Evolutionary conservation across 1,140 invertebrate genomes (phyloP).

Genomic region (Saccostrea echinata): DNA sequence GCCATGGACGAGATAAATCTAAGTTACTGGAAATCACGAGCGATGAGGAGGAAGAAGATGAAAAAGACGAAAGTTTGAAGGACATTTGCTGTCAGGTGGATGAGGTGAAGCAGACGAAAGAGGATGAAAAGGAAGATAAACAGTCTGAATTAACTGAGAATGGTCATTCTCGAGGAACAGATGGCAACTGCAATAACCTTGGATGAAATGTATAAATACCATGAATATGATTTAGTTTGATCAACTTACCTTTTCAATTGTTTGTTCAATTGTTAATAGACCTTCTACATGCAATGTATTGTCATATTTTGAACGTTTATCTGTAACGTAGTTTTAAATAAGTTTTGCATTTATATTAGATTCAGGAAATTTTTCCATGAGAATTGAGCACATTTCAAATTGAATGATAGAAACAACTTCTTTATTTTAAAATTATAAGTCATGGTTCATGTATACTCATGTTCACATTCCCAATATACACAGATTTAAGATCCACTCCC

Average conservation of each 20-base stretch:
- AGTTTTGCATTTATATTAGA: too few species aligned
- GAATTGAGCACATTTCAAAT: too few species aligned
- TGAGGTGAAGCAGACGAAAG: neutral
- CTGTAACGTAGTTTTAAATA: too few species aligned
- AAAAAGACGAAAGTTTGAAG: conserved; percentile 19
- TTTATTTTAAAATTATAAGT: too few species aligned
- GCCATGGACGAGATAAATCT: conserved; percentile 62
- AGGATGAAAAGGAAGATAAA: conserved; percentile 7
- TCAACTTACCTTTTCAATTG: too few species aligned
- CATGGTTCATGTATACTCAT: too few species aligned
- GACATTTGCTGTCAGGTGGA: neutral
- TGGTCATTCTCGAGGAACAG: conserved; percentile 9
- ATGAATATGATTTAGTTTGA: neutral
- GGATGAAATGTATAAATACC: conserved; percentile 2
- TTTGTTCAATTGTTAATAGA: neutral
- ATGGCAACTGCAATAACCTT: conserved; percentile 46
- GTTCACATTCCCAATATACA: too few species aligned
- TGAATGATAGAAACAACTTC: too few species aligned
- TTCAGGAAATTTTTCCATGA: too few species aligned
- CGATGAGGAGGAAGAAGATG: conserved; percentile 10
- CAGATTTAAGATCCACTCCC: neutral
- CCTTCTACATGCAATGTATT: too few species aligned
- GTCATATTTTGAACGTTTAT: too few species aligned
- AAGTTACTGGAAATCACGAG: conserved; percentile 34
- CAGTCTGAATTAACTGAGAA: neutral